Percentiles rank a stretch among this genome's conserved stretches.
Evolutionary conservation across 1,140 invertebrate genomes (phyloP).

Genomic region (Ephestia elutella): DNA sequence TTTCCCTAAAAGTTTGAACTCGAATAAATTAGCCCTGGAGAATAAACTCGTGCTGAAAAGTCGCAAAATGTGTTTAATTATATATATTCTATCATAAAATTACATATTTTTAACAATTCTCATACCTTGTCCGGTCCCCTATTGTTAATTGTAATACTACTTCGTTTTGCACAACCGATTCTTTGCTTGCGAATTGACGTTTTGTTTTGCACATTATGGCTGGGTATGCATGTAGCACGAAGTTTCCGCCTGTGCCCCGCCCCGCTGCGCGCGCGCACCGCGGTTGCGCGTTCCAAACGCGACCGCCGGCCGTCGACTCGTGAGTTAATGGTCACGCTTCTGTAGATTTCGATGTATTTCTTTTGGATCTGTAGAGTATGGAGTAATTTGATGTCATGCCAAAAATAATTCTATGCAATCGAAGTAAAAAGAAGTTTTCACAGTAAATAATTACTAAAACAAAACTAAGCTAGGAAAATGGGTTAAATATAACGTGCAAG

Average conservation of each 20-base stretch:
- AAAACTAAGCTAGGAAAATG: too few species aligned
- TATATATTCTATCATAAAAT: too few species aligned
- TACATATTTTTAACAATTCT: too few species aligned
- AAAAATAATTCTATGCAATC: background rate
- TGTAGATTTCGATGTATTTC: background rate
- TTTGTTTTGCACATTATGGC: constrained; percentile 6
- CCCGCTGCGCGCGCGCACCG: background rate
- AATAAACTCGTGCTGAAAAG: too few species aligned
- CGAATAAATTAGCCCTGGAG: too few species aligned
- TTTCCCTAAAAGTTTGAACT: too few species aligned
- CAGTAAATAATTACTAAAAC: too few species aligned
- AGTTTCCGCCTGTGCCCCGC: constrained; percentile 1
- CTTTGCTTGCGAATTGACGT: background rate
- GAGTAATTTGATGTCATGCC: background rate
- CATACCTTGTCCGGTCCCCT: too few species aligned
- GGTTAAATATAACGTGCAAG: too few species aligned
- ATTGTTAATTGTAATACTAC: too few species aligned
- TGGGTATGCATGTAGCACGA: constrained; percentile 13
- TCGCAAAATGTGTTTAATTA: too few species aligned
- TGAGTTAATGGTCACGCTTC: background rate
- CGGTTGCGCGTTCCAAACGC: background rate
- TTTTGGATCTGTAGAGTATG: background rate
- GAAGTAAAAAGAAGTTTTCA: too few species aligned
- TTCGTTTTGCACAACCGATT: background rate
- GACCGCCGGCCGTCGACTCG: background rate